Evolutionary conservation across 64 coral and sea anemone genomes (phyloP), one percentile per base, ranked within the genome.

Genomic region (Stichodactyla mertensii): DNA sequence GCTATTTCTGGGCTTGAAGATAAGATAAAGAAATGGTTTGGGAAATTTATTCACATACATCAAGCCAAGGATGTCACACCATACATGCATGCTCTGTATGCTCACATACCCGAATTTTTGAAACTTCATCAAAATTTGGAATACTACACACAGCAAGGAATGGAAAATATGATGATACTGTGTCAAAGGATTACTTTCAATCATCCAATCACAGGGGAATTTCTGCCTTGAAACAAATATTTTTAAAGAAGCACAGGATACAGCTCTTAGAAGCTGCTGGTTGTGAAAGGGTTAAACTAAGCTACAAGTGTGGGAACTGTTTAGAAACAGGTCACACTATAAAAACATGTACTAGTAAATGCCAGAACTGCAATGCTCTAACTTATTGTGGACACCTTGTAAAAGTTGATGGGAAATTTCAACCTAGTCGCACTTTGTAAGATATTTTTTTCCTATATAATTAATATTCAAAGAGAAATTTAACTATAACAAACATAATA

Each of bases 371-470:
- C 67, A 22, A 77, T 36, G 54, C 64, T 67, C 36, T 51, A 51
- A 23, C 70, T 71, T 92, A 61, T 24, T 92, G 85, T 87, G 57
- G 57, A 83, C 85, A 92, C 70, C 85, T 87, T 87, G 78, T 87
- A 13, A 84, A 84, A 55, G 53, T 31, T 78, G 51, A 61, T 78
- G 79, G 88, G 11, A 90, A 77, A 55, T 90, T 60, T 77, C 67
- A 55, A 74, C 90, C 78, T 67, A 92, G 26, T 52, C 84, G 90
- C 78, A 87, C 23, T 7, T 28, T 85, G 57, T 62, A 5, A 85
- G n/a, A 22, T 57, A 45, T 45, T 45, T 26, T 31, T 16, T 78
- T 78, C 14, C 8, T 58, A 11, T 58, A 2, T 45, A 45, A 45
- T 45, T 45, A 45, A 45, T 45, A 45, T 45, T 45, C 36, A 45